Evolutionary conservation across 2,113 vertebrate species (phyloP), one percentile per base, ranked within the genome.

Genomic region (Oncorhynchus keta): DNA sequence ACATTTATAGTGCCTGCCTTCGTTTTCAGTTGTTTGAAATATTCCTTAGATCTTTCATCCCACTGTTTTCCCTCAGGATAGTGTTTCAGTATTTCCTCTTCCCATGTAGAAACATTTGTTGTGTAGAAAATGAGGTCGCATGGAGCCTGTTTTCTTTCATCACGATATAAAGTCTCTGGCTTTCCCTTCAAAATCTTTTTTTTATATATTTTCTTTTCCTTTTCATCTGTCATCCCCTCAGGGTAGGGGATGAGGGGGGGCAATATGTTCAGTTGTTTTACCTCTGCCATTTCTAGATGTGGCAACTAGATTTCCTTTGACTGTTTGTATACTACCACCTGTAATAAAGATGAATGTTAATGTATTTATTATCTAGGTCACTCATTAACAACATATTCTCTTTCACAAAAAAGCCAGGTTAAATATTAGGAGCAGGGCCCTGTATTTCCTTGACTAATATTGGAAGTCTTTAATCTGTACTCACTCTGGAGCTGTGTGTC

Each of bases 161-260:
- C 61, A 24, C 35, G 35, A 39, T 9, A 39, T 64, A 64, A 24
- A 11, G 5, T 39, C 35, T 39, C 35, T 39, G 7, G 7, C 2
- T 64, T 64, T 26, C 0, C 0, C 0, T 32, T 1, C 32, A 32
- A 5, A 32, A 6, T 0, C 0, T 1, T 35, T 35, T 35, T 35
- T 35, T 35, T 35, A 1, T 1, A 7, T 7, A 5, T 7, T 35
- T 35, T 35, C 1, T 35, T 35, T 1, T 7, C 1, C 1, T 35
- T 35, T 35, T 35, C 32, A 35, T 35, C 5, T 35, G 32, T 35
- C 32, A 35, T 35, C 32, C 5, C 1, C 32, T 18, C 16, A 57
- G 55, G 55, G 16, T 57, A 18, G 16, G 18, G 5, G 14, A 45
- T 45, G 39, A 45, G 39, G 39, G 39, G 39, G 39, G 39, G 39